Base-by-base conservation (phyloP, 2,888 invertebrate species). In the Athripsodes cinereus region DNA sequence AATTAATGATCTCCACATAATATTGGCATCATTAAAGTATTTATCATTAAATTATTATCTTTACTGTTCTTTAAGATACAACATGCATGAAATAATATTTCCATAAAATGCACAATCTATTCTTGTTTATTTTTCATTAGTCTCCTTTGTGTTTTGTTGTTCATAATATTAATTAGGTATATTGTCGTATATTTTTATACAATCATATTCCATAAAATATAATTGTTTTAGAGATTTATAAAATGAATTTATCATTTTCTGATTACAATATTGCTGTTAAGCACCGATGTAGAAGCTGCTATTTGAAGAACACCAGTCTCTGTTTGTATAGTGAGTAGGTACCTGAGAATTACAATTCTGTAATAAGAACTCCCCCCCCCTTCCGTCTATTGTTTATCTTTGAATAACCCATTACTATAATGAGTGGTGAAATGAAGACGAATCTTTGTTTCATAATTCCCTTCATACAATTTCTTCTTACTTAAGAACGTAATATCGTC, bases 351-450 rank as follows among this genome's bases (percentile, higher is more conserved):
- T 16, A 40, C 13, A 40, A 40, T 16, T 16, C 50, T 26, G 18
- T 26, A 50, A 11, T 26, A 50, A 22, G 40, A 21, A 49, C 49
- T 31, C 55, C 20, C 31, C n/a, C n/a, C 31, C 11, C 19, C 31
- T 2, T 13, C 31, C 11, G n/a, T 52, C 56, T 56, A 48, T 56
- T 56, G 56, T 56, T 56, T 56, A 51, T 22, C 18, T 16, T 13
- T 44, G 46, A 56, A 52, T 56, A 56, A 56, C 51, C 50, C 52
- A 56, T 56, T 56, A 26, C 51, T 22, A 22, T 56, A 56, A 56
- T 56, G 56, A 51, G 56, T 52, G 50, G 50, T 50, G 50, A 50
- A 50, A 50, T 50, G 50, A 50, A 50, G 50, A 50, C 21, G 21
- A 50, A 50, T 26, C 50, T 50, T 22, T 50, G 50, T 50, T 50